Evolutionary conservation across 2,888 invertebrate genomes (phyloP).

Genomic region (Horisme vitalbata): DNA sequence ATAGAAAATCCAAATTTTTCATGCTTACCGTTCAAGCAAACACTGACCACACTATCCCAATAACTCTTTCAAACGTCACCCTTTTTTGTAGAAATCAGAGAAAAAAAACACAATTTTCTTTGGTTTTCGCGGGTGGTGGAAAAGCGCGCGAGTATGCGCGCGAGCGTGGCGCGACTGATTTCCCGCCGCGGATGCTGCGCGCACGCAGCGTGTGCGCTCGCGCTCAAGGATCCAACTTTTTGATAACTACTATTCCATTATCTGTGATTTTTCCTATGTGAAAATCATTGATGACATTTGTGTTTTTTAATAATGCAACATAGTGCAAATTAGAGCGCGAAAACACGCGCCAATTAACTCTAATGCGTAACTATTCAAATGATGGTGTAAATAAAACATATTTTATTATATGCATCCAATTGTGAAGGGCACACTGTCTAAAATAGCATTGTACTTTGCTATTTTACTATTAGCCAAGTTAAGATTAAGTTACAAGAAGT

Average conservation of each 20-base stretch:
- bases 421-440: neutral
- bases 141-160: constrained; percentile 50
- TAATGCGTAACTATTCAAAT: too few relatives aligned
- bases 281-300: constrained; percentile 14
- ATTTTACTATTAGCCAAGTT: too few relatives aligned
- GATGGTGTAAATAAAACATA: too few relatives aligned
- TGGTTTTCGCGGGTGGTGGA: constrained; percentile 14
- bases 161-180: constrained; percentile 52
- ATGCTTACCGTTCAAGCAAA: constrained; percentile 4
- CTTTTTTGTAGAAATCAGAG: neutral
- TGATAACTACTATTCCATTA: neutral
- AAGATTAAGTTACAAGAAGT: too few relatives aligned
- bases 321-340: constrained; percentile 16
- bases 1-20: neutral
- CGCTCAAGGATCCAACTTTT: constrained; percentile 29
- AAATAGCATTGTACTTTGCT: neutral
- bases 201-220: constrained; percentile 34
- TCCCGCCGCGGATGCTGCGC: constrained; percentile 38
- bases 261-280: neutral
- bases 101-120: constrained; percentile 10
- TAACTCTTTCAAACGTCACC: neutral
- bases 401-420: too few relatives aligned
- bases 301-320: constrained; percentile 12
- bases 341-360: constrained; percentile 5
- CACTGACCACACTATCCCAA: constrained; percentile 1